Evolutionary conservation across 2,888 invertebrate genomes (phyloP), one percentile per base, ranked within the genome.

Genomic region (Zygogramma bicolorata): DNA sequence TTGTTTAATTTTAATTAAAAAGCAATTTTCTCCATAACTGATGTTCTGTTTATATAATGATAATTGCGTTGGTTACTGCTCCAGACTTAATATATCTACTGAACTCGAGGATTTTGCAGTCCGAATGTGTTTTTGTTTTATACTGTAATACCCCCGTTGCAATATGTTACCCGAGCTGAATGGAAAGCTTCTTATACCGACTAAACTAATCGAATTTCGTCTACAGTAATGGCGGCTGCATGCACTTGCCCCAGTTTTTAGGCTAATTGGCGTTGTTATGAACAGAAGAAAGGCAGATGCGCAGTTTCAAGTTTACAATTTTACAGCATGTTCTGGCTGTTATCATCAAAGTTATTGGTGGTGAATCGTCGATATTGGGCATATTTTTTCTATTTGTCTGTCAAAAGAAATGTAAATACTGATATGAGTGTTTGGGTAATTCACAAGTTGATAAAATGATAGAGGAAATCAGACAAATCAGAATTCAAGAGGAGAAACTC

Each of bases 31-130:
- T 58, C 58, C 65, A 73, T 70, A 80, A 80, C 78, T 79, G 80
- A 81, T 80, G 77, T 74, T 68, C 74, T 79, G 81, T 81, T 81
- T 82, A 81, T 81, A 77, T 81, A 80, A 82, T 77, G 81, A 79
- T 82, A 82, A 82, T 82, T 80, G 76, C 81, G 70, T 78, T 75
- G 70, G 69, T 74, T 76, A 71, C 75, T 71, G 67, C 70, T 69
- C 61, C 73, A 75, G 75, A 68, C 66, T 73, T 70, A 74, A 76
- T 79, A 79, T 76, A 79, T 80, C 75, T 76, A 68, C 77, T 65
- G 74, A 78, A 75, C 73, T 75, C 62, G 31, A 59, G 77, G 76
- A 75, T 73, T 78, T 71, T 59, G 68, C 70, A 66, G 65, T 72
- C 61, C 68, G 70, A 74, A 71, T 75, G 76, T 63, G 71, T 77